A percentile compares a stretch with the other conserved stretches of the same genome.
Conservation (phyloP, 2,888 invertebrate species). For the Melangyna quadrimaculata region DNA sequence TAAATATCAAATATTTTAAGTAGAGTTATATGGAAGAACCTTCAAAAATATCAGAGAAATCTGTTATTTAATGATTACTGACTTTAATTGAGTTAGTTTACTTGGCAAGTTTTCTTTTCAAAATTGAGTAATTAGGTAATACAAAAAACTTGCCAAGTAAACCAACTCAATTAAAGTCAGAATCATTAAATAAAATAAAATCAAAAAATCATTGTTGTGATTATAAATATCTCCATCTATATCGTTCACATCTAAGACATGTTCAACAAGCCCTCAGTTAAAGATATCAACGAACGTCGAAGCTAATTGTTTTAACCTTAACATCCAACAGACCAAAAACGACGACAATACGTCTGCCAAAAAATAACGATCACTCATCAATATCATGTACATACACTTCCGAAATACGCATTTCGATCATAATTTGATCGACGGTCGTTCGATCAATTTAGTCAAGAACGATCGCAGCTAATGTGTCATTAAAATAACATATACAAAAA, state of each 20-base stretch:
- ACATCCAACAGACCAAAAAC: neutral
- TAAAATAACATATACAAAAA: constrained; percentile 6
- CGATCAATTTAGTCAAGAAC: constrained; percentile 40
- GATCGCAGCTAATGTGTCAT: constrained; percentile 14
- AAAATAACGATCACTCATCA: neutral
- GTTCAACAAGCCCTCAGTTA: neutral
- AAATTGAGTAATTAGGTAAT: too few species aligned
- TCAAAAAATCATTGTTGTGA: too few species aligned
- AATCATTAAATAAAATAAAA: too few species aligned
- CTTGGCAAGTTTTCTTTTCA: too few species aligned
- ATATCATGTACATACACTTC: neutral
- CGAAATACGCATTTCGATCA: constrained; percentile 29
- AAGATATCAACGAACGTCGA: neutral
- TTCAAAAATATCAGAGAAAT: too few species aligned
- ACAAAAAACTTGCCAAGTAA: too few species aligned
- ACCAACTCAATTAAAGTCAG: too few species aligned
- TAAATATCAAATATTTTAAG: too few species aligned
- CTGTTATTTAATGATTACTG: too few species aligned
- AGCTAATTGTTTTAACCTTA: neutral
- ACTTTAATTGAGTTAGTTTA: too few species aligned
- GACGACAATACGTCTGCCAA: neutral
- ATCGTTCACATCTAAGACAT: neutral
- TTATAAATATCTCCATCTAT: too few species aligned
- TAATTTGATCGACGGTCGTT: constrained; percentile 28
- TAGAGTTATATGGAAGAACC: too few species aligned